Percentiles rank a stretch among this genome's conserved stretches.
Conservation (phyloP, 2,888 invertebrate genomes). For the Molanna angustata region DNA sequence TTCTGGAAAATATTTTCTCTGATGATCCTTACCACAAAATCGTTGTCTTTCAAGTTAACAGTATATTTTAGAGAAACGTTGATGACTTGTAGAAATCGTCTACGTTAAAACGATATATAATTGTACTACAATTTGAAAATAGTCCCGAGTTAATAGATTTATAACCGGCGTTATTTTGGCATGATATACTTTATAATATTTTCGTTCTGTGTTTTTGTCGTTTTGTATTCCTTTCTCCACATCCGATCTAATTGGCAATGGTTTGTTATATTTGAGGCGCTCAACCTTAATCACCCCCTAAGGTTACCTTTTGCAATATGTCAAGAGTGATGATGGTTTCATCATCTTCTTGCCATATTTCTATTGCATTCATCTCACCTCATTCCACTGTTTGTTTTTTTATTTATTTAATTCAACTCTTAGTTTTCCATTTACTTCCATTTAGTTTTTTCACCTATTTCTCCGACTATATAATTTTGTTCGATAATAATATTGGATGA, state of each 20-base stretch:
- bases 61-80: no score
- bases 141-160: no score
- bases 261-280: slow-evolving; percentile 31
- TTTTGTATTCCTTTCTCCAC: slow-evolving; percentile 13
- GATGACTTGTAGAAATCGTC: no score
- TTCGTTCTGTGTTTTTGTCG: slow-evolving; percentile 23
- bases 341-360: no score
- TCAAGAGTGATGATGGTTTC: slow-evolving; percentile 14
- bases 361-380: slow-evolving; percentile 30
- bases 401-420: neutral
- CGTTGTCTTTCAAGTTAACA: no score
- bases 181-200: no score
- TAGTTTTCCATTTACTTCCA: slow-evolving; percentile 8
- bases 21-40: no score
- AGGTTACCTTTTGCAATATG: slow-evolving; percentile 21
- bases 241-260: slow-evolving; percentile 30
- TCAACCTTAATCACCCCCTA: slow-evolving; percentile 32
- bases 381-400: slow-evolving; percentile 25
- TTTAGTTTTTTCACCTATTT: slow-evolving; percentile 12
- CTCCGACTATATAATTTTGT: slow-evolving; percentile 6
- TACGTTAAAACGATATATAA: no score
- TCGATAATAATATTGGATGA: no score
- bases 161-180: neutral
- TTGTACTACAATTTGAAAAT: no score
- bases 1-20: no score